Evolutionary conservation across 2,797 vertebrate genomes (phyloP).

Genomic region (Graptemys geographica): DNA sequence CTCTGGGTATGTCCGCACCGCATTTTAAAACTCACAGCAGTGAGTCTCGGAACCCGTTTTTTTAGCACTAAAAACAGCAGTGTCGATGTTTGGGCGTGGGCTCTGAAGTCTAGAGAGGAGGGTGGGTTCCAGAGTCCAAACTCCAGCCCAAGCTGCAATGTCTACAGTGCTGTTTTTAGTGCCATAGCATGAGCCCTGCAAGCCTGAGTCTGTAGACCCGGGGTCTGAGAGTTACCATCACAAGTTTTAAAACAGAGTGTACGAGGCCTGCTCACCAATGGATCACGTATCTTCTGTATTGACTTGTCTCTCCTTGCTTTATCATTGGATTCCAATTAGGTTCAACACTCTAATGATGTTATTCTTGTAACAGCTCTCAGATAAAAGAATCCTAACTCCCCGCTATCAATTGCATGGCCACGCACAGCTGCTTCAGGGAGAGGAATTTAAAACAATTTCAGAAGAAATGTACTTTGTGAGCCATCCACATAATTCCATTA

Average conservation of each 20-base stretch:
- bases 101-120: too few species aligned
- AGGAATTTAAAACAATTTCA: slow-evolving; percentile 54
- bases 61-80: too few species aligned
- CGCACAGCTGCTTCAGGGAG: background rate
- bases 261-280: background rate
- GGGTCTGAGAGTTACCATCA: too few species aligned
- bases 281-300: background rate
- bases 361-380: slow-evolving; percentile 32
- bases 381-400: slow-evolving; percentile 22
- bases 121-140: too few species aligned
- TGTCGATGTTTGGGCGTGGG: too few species aligned
- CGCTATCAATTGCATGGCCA: slow-evolving; percentile 28
- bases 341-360: slow-evolving; percentile 47
- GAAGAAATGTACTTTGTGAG: slow-evolving; percentile 51
- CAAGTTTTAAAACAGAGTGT: too few species aligned
- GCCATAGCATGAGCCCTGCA: too few species aligned
- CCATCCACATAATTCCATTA: slow-evolving; percentile 69
- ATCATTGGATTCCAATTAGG: slow-evolving; percentile 61
- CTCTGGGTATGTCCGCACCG: background rate
- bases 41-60: too few species aligned
- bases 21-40: too few species aligned
- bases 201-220: too few species aligned
- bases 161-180: too few species aligned
- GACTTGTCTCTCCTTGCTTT: slow-evolving; percentile 26
- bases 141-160: too few species aligned